Conservation (phyloP, 2,888 invertebrate genomes). For the Parthenolecanium corni region DNA sequence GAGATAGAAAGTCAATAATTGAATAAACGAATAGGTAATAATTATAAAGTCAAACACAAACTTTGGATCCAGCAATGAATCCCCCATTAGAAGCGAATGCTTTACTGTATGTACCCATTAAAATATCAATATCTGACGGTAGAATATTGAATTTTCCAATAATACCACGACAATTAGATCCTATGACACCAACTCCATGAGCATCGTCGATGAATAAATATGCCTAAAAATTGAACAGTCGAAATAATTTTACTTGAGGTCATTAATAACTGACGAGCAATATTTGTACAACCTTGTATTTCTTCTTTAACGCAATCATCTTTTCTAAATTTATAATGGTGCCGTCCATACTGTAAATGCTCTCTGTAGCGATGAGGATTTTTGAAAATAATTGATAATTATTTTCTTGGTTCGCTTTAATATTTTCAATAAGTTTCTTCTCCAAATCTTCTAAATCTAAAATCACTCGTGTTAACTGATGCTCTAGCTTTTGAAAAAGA, state of each 20-base stretch:
- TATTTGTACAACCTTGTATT: slow-evolving; percentile 19
- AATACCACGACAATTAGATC: slow-evolving; percentile 14
- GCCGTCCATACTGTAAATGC: slow-evolving; percentile 28
- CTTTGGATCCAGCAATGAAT: slow-evolving; percentile 20
- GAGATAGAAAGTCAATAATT: too few species aligned
- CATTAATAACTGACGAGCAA: too few species aligned
- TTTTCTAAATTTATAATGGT: slow-evolving; percentile 22
- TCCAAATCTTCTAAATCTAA: slow-evolving; percentile 27
- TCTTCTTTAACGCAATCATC: slow-evolving; percentile 22
- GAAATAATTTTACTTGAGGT: neutral
- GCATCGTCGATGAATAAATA: slow-evolving; percentile 29
- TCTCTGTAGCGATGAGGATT: slow-evolving; percentile 17
- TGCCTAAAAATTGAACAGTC: neutral
- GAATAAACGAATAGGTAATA: neutral
- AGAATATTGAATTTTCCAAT: slow-evolving; percentile 4
- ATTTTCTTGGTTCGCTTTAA: neutral
- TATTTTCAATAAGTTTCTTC: slow-evolving; percentile 5
- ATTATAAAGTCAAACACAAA: neutral
- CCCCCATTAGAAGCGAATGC: slow-evolving; percentile 28
- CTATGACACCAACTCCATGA: slow-evolving; percentile 20
- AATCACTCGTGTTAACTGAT: neutral
- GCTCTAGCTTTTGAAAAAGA: neutral
- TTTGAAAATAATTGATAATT: slow-evolving; percentile 7
- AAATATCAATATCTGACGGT: slow-evolving; percentile 18
- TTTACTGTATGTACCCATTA: slow-evolving; percentile 29